These are phyloP conservation scores for Tragulus kanchil DNA, from an alignment of 2,113 vertebrate species.

Conservation along the genomic window DNA sequence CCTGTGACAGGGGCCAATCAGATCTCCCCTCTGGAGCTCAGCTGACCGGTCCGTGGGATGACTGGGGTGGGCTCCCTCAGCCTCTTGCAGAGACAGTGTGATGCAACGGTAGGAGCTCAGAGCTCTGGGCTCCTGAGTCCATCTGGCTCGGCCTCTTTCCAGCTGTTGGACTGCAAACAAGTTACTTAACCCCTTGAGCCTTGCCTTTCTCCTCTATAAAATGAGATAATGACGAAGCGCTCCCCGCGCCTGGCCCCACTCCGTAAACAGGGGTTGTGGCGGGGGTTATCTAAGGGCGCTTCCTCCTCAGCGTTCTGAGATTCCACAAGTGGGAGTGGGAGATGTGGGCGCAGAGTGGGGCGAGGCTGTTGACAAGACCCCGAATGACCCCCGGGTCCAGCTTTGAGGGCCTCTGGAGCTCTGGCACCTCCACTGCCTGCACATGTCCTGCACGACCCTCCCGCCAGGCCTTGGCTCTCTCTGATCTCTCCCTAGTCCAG, in stretches of 20 bases:
- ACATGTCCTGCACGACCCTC: fast-evolving
- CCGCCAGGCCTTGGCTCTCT: neutral
- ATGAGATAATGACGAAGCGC: neutral
- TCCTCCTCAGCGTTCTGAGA: neutral
- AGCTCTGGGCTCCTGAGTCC: neutral
- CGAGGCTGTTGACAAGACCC: neutral
- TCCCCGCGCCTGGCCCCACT: neutral
- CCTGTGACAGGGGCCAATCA: no score
- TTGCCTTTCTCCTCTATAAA: neutral
- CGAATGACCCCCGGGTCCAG: neutral
- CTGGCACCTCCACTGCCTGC: neutral
- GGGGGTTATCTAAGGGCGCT: neutral
- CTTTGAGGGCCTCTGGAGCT: neutral
- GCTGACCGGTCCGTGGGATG: neutral
- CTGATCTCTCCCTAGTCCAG: neutral
- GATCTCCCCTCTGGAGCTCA: neutral
- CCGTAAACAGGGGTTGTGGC: no score
- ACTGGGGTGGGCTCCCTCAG: neutral
- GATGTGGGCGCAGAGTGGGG: neutral
- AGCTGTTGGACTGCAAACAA: neutral
- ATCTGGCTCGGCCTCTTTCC: neutral
- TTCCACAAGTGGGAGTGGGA: neutral
- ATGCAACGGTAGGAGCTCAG: neutral
- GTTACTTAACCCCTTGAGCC: neutral
- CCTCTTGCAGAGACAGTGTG: neutral